Evolutionary conservation across 1,140 invertebrate species (phyloP), one percentile per base, ranked within the genome.

Genomic region (Babylonia areolata): DNA sequence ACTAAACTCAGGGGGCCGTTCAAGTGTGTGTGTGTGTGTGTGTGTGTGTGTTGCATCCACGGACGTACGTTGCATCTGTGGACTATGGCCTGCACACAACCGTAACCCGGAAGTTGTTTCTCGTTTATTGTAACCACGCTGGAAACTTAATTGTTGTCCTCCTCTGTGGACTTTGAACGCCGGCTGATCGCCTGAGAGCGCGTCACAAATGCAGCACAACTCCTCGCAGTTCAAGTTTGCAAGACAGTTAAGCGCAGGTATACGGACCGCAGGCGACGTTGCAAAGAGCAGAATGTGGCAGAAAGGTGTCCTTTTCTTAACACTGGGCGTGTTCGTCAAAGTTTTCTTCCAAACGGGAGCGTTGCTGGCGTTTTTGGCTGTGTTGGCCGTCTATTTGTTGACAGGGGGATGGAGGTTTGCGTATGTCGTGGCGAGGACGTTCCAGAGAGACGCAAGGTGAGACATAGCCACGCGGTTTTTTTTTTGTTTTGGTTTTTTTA

Each of bases 391-490:
- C 20, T 93, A 93, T 86, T 81, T 93, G 1, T 86, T 88, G 3
- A 92, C 92, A 17, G 93, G 93, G 28, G 93, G 93, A 42, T 93
- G 90, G 89, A 85, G 83, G 75, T 93, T 92, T 85, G 85, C 88
- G 3, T 90, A 85, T 87, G 86, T 93, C 6, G 88, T 93, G 9
- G 77, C 90, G 33, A 89, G 88, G 37, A 93, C 93, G 12, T 33
- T 91, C 20, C 86, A 85, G 17, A 87, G 93, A 86, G 93, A 93
- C 85, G 17, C 89, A 15, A 90, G 87, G 92, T 92, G 88, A 90
- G 39, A 73, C 46, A 69, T 81, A n/a, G 33, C 33, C 1, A 78
- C n/a, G n/a, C n/a, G n/a, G n/a, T n/a, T n/a, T n/a, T n/a, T n/a
- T n/a, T n/a, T n/a, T n/a, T n/a, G n/a, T n/a, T n/a, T n/a, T n/a